Evolutionary conservation across 1,140 invertebrate genomes (phyloP), one percentile per base, ranked within the genome.

Genomic region (Ditylenchus dipsaci): DNA sequence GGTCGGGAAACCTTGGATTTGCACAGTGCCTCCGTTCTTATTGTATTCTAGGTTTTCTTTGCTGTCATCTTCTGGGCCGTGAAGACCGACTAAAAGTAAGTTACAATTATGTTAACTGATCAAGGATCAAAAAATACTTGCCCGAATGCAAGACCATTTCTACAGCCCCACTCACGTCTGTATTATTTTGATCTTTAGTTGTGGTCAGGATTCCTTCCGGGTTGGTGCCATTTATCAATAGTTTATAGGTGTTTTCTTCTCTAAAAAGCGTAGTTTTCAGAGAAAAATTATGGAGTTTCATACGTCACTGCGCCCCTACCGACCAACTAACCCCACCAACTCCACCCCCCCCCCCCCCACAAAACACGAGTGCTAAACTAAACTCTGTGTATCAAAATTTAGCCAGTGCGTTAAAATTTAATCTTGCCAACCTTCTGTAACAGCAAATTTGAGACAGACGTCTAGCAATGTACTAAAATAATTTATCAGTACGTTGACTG

Each of bases 401-500:
- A n/a, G n/a, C n/a, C n/a, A n/a, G n/a, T n/a, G n/a, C n/a, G n/a
- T n/a, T n/a, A n/a, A n/a, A n/a, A n/a, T n/a, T n/a, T n/a, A n/a
- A n/a, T n/a, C n/a, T n/a, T n/a, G 33, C 33, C 33, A 3, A 61
- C 59, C 59, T 61, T 43, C 53, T 30, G 7, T 49, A n/a, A 1
- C 63, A 29, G 9, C 30, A 60, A 61, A 70, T 70, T 26, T 70
- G 68, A 15, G 56, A 23, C 17, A 70, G 49, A 1, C 68, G 68
- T 19, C 68, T 57, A n/a, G 47, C 56, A 59, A 70, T 71, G 27
- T 59, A 70, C 38, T n/a, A n/a, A n/a, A n/a, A n/a, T n/a, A n/a
- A n/a, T n/a, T n/a, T n/a, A n/a, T n/a, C n/a, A n/a, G n/a, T n/a
- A n/a, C n/a, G n/a, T n/a, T n/a, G n/a, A n/a, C n/a, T n/a, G n/a